phyloP scores from a whole-genome alignment of 2,797 vertebrate genomes.

The Silurus lanzhouensis region DNA sequence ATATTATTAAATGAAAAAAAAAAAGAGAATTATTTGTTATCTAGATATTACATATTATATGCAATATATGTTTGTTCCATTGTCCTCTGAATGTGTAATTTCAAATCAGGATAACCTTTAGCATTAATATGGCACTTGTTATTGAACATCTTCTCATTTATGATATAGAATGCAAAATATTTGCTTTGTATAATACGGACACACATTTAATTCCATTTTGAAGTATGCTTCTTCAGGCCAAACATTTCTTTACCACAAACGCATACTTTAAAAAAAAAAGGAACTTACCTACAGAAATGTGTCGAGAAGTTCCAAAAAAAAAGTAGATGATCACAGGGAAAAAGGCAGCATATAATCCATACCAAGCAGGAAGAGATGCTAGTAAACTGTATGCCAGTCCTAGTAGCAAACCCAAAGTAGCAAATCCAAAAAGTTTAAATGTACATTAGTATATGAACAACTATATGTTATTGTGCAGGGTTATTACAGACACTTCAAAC shows the following conservation, averaged over 20 bases:
- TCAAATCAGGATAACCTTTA: neutral
- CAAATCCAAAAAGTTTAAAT: neutral
- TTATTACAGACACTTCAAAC: slow-evolving; percentile 4
- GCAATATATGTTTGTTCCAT: neutral
- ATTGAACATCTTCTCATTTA: neutral
- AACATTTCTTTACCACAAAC: neutral
- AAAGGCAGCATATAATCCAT: slow-evolving; percentile 92
- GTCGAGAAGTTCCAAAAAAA: slow-evolving; percentile 91
- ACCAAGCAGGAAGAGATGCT: slow-evolving; percentile 82
- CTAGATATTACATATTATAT: neutral
- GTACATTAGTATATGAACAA: neutral
- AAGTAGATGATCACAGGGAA: slow-evolving; percentile 89
- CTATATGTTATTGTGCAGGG: neutral
- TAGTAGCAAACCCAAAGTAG: slow-evolving; percentile 54
- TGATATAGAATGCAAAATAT: neutral
- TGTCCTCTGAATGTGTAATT: neutral
- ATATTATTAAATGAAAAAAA: neutral
- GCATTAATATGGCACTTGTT: neutral
- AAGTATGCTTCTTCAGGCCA: neutral
- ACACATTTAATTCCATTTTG: neutral
- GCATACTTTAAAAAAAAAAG: neutral
- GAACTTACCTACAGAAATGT: slow-evolving; percentile 92
- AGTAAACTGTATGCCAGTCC: slow-evolving; percentile 92
- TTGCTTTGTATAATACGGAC: neutral
- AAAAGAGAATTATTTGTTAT: neutral